Percentiles rank a stretch among this genome's conserved stretches.
Conservation (phyloP, 2,888 invertebrate species). For the Lithophane leautieri region DNA sequence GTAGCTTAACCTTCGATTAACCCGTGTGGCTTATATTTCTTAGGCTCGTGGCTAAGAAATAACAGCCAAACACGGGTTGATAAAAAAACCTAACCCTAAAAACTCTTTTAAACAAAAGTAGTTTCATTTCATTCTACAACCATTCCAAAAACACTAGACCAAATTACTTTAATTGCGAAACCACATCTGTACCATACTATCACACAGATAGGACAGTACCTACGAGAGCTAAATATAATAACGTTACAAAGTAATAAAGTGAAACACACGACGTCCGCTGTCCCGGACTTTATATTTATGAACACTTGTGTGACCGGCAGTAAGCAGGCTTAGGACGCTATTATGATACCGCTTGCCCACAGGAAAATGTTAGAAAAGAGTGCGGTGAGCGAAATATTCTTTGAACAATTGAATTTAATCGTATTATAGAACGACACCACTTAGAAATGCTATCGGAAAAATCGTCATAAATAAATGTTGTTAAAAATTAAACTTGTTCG, state of each 20-base stretch:
- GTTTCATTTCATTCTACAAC: not conserved
- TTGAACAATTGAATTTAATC: constrained; percentile 34
- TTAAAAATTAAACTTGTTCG: no score
- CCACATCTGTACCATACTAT: constrained; percentile 4
- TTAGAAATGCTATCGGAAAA: not conserved
- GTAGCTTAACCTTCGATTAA: no score
- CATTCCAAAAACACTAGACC: not conserved
- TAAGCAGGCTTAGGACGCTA: constrained; percentile 56
- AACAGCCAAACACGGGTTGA: no score
- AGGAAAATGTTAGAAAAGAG: constrained; percentile 41
- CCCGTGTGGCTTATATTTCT: no score
- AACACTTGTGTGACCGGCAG: constrained; percentile 54
- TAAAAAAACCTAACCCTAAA: no score
- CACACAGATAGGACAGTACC: not conserved
- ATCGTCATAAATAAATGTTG: not conserved
- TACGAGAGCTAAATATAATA: constrained; percentile 42
- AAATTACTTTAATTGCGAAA: constrained; percentile 12
- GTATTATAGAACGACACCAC: not conserved
- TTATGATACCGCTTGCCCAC: constrained; percentile 44
- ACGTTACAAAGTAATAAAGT: constrained; percentile 52
- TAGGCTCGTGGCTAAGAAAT: no score
- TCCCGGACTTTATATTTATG: constrained; percentile 60
- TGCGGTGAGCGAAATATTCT: constrained; percentile 21
- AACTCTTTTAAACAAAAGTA: not conserved
- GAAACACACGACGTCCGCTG: constrained; percentile 46